Conservation (phyloP, 2,113 vertebrate genomes). For the Oreochromis niloticus region DNA sequence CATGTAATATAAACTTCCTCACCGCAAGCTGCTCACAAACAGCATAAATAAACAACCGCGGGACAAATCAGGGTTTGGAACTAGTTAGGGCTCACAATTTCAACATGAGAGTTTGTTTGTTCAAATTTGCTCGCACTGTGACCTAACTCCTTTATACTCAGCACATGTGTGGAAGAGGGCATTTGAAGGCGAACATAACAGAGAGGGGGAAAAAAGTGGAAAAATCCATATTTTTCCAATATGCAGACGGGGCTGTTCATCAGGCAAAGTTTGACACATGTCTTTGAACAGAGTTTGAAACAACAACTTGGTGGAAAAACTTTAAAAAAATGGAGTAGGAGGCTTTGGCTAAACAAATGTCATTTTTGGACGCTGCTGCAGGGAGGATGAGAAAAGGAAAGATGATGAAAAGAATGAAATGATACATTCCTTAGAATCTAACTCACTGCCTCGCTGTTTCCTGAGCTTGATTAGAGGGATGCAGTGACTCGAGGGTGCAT, state of each 20-base stretch:
- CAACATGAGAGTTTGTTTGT: slow-evolving; percentile 60
- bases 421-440: slow-evolving; percentile 44
- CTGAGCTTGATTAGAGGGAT: slow-evolving; percentile 64
- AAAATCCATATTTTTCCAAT: slow-evolving; percentile 67
- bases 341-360: slow-evolving; percentile 62
- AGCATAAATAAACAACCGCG: slow-evolving; percentile 43
- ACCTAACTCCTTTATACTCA: slow-evolving; percentile 51
- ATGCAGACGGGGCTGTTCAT: slow-evolving; percentile 41
- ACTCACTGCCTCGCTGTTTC: slow-evolving; percentile 42
- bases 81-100: slow-evolving; percentile 28
- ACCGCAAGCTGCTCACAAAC: slow-evolving; percentile 35
- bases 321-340: not conserved
- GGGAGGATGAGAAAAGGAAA: slow-evolving; percentile 40
- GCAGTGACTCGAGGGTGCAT: slow-evolving; percentile 28
- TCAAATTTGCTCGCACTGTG: slow-evolving; percentile 50
- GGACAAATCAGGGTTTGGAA: slow-evolving; percentile 23
- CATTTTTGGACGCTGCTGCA: slow-evolving; percentile 40
- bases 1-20: slow-evolving; percentile 47
- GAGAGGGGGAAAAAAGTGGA: not conserved
- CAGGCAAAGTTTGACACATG: slow-evolving; percentile 44
- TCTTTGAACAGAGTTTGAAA: slow-evolving; percentile 54
- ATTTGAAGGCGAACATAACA: slow-evolving; percentile 14
- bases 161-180: slow-evolving; percentile 51
- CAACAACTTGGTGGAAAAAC: slow-evolving; percentile 53
- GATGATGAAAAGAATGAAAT: slow-evolving; percentile 56